Evolutionary conservation across 2,888 invertebrate genomes (phyloP).

Genomic region (Linnaemya tessellans): DNA sequence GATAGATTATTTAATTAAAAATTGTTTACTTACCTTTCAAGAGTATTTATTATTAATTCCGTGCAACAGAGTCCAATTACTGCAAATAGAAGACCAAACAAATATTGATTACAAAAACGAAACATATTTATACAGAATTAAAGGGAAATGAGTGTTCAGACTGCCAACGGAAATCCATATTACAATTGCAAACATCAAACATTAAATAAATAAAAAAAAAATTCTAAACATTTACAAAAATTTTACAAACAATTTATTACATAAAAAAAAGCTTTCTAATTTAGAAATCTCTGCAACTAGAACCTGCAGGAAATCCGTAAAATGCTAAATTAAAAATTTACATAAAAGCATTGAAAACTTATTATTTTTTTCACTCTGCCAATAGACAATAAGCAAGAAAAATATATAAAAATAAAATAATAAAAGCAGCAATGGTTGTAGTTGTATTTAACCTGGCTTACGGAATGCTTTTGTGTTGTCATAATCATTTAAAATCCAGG

Average conservation of each 20-base stretch:
- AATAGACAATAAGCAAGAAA: conserved; percentile 10
- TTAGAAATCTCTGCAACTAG: conserved; percentile 41
- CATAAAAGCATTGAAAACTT: conserved; percentile 51
- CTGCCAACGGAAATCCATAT: conserved; percentile 33
- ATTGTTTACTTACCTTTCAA: conserved; percentile 23
- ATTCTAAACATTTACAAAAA: background rate
- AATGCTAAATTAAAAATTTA: conserved; percentile 50
- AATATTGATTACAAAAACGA: conserved; percentile 14
- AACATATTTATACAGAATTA: background rate
- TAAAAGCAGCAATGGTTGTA: conserved; percentile 11
- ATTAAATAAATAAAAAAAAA: background rate
- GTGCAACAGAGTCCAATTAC: conserved; percentile 19
- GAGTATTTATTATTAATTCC: background rate
- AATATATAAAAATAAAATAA: background rate
- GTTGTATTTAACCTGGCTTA: conserved; percentile 63
- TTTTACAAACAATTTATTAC: background rate
- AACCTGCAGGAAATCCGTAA: conserved; percentile 67
- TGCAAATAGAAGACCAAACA: conserved; percentile 31
- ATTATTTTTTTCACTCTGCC: background rate
- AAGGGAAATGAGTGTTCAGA: conserved; percentile 40
- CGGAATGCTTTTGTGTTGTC: conserved; percentile 29
- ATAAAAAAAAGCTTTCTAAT: background rate
- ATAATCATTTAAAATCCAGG: background rate
- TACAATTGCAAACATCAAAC: conserved; percentile 23
- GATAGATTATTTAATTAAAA: background rate